Evolutionary conservation across 1,140 invertebrate genomes (phyloP), one percentile per base, ranked within the genome.

Genomic region (Sarcophaga bullata): DNA sequence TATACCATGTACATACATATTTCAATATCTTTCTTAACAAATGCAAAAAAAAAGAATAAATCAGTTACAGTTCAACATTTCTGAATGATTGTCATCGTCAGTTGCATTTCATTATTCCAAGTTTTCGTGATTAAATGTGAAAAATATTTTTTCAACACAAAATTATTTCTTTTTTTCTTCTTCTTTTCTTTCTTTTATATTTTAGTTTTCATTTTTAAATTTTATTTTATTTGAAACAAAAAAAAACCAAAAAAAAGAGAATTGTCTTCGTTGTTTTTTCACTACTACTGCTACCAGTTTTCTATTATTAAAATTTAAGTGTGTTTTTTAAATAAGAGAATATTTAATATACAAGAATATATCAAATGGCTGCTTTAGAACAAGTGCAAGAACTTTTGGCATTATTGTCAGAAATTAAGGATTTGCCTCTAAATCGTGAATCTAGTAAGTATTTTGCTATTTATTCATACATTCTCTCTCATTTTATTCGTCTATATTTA

Each of bases 281-380:
- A 52, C 6, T 54, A 47, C 25, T 37, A 37, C 25, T 37, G 4
- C 25, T 37, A 37, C 25, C 25, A 37, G 4, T 37, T 37, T 78
- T 19, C 52, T 17, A 47, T 68, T 49, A 49, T 76, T 48, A 54
- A 76, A 62, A 54, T 54, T 50, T 25, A 82, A 73, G 48, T 73
- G 19, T 72, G 46, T 82, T 81, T 82, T 54, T n/a, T n/a, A n/a
- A 15, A 46, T 49, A 50, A 50, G 25, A 75, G 37, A 82, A 73
- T 83, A 80, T 75, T 73, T 84, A 81, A 78, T 81, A 78, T 10
- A 82, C 83, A 80, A 84, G 75, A 19, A 84, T 58, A 83, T 75
- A 83, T 83, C 54, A 80, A 85, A 87, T 89, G 87, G 87, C 86
- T 84, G 86, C 86, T 81, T 85, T 89, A 86, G 87, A 87, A 86